Evolutionary conservation across 2,888 invertebrate genomes (phyloP).

Genomic region (Lepidocyrtinus sp.): DNA sequence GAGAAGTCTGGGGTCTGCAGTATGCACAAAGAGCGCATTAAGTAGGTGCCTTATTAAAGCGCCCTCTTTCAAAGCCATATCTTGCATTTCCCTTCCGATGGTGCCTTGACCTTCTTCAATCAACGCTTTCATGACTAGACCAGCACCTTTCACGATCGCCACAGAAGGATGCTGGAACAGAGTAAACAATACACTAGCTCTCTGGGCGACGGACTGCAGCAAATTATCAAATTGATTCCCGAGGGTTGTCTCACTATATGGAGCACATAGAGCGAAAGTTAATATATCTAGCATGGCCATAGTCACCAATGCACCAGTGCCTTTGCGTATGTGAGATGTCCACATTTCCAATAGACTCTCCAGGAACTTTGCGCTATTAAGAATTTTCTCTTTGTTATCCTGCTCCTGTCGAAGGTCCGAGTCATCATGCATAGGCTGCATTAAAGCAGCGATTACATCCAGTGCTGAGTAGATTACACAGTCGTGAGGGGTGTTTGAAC

Average conservation of each 20-base stretch:
- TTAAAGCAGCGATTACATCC: slow-evolving; percentile 96
- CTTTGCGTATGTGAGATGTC: slow-evolving; percentile 92
- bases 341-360: slow-evolving; percentile 96
- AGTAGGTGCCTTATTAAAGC: slow-evolving; percentile 94
- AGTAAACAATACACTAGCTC: slow-evolving; percentile 92
- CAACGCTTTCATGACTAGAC: slow-evolving; percentile 95
- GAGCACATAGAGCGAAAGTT: slow-evolving; percentile 97
- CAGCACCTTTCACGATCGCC: slow-evolving; percentile 98
- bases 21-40: slow-evolving; percentile 87
- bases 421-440: slow-evolving; percentile 98
- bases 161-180: slow-evolving; percentile 97
- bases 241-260: slow-evolving; percentile 96
- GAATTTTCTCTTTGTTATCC: slow-evolving; percentile 95
- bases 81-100: slow-evolving; percentile 95
- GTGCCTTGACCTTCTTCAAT: slow-evolving; percentile 97
- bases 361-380: slow-evolving; percentile 92
- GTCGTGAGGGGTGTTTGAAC: slow-evolving; percentile 81
- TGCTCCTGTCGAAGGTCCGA: slow-evolving; percentile 98
- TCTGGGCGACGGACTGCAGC: slow-evolving; percentile 92
- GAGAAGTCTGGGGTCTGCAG: slow-evolving; percentile 83
- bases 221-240: slow-evolving; percentile 95
- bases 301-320: slow-evolving; percentile 95
- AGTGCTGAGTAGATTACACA: slow-evolving; percentile 96
- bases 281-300: slow-evolving; percentile 98
- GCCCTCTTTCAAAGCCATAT: slow-evolving; percentile 95